phyloP scores from a whole-genome alignment of 2,797 vertebrate species.

The Sebastes hubbsi region DNA sequence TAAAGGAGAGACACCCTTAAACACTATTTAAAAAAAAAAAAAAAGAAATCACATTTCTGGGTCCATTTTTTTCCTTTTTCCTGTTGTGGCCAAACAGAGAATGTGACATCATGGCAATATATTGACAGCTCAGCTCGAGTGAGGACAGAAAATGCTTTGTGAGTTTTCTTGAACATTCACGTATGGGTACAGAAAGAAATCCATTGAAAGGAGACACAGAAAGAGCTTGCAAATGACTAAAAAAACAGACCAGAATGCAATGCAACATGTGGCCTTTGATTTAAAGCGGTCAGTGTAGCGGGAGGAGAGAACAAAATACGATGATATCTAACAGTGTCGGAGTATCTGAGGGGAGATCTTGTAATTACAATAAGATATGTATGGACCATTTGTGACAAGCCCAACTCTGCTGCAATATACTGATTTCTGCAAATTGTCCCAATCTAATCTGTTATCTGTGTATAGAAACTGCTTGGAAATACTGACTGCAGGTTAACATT shows the following conservation, averaged over 20 bases:
- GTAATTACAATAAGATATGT: background rate
- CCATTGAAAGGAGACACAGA: background rate
- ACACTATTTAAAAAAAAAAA: background rate
- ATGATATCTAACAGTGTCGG: background rate
- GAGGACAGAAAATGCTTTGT: background rate
- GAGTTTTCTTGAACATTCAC: background rate
- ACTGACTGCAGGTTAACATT: slow-evolving; percentile 19
- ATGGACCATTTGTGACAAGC: background rate
- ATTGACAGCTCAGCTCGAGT: background rate
- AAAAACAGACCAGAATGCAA: background rate
- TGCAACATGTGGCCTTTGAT: background rate
- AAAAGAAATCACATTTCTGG: background rate
- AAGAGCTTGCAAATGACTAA: background rate
- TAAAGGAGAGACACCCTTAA: background rate
- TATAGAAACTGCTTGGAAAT: background rate
- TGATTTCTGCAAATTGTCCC: background rate
- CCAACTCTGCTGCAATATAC: background rate
- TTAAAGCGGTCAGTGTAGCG: background rate
- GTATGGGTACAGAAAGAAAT: background rate
- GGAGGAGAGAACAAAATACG: background rate
- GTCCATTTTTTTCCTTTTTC: background rate
- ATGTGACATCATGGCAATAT: background rate
- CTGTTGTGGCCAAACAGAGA: background rate
- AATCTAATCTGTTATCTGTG: background rate
- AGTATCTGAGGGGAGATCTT: background rate